Evolutionary conservation across 92 coral and sea anemone species (phyloP).

Genomic region (Epizoanthus scotinus): DNA sequence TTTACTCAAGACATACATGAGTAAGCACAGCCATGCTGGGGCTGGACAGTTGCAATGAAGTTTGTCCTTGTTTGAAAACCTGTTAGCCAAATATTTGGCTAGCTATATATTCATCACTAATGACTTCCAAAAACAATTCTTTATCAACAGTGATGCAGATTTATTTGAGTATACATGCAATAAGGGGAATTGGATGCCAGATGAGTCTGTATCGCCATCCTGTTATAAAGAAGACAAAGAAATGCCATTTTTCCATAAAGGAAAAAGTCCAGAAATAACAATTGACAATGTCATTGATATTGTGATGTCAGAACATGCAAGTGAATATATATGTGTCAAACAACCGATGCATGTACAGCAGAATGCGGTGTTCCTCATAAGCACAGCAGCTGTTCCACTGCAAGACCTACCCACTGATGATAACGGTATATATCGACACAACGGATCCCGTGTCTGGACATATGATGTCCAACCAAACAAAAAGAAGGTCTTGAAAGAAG

Average conservation of each 20-base stretch:
- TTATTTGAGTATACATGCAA: neutral
- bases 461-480: conserved; percentile 39
- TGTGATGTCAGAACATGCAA: conserved; percentile 47
- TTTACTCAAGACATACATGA: too few species aligned
- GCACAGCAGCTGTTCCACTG: conserved; percentile 37
- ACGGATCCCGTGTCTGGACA: conserved; percentile 55
- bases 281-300: conserved; percentile 51
- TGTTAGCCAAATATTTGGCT: too few species aligned
- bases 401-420: conserved; percentile 50
- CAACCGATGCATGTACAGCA: conserved; percentile 54
- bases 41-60: too few species aligned
- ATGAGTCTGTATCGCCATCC: conserved; percentile 43
- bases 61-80: too few species aligned
- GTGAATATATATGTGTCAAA: conserved; percentile 38
- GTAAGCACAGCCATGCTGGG: too few species aligned
- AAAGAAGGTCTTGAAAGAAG: too few species aligned
- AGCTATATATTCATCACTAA: too few species aligned
- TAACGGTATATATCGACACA: conserved; percentile 49
- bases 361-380: conserved; percentile 48
- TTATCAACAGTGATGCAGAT: conserved; percentile 18
- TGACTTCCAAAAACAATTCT: neutral
- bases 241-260: conserved; percentile 56
- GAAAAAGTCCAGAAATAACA: conserved; percentile 52
- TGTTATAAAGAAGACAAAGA: conserved; percentile 48
- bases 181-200: conserved; percentile 41